phyloP scores from a whole-genome alignment of 2,113 vertebrate genomes.

The Neopipo cinnamomea region DNA sequence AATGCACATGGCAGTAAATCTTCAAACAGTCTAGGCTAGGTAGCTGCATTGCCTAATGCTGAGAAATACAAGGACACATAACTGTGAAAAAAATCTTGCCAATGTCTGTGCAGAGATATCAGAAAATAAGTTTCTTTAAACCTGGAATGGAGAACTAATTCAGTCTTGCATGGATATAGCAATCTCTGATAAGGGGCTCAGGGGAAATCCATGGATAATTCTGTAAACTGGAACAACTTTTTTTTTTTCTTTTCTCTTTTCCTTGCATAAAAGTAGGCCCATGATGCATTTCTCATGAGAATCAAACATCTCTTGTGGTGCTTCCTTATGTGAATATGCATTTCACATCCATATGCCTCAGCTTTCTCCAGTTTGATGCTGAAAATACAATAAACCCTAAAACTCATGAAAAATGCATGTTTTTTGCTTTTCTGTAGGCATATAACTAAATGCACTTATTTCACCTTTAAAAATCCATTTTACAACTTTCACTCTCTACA shows the following conservation, averaged over 20 bases:
- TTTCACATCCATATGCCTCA: not conserved
- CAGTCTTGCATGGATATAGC: accelerated
- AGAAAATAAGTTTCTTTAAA: not conserved
- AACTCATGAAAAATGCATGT: not conserved
- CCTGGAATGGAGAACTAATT: not conserved
- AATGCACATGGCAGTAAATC: not conserved
- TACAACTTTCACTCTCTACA: not conserved
- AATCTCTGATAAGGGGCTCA: not conserved
- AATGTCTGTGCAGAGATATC: not conserved
- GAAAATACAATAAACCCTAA: not conserved
- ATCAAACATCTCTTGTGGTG: not conserved
- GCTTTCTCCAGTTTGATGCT: not conserved
- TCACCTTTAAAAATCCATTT: not conserved
- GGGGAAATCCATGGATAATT: not conserved
- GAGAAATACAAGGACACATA: not conserved
- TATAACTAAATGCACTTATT: not conserved
- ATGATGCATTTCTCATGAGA: not conserved
- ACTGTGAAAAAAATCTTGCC: not conserved
- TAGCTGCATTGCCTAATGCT: not conserved
- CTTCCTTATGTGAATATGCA: not conserved
- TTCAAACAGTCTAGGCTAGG: not conserved
- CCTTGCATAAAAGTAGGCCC: not conserved
- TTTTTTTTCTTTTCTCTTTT: not conserved
- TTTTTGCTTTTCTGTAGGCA: not conserved
- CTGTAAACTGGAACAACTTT: not conserved